Base-by-base conservation (phyloP, 2,113 vertebrate genomes). In the Nothoprocta perdicaria region DNA sequence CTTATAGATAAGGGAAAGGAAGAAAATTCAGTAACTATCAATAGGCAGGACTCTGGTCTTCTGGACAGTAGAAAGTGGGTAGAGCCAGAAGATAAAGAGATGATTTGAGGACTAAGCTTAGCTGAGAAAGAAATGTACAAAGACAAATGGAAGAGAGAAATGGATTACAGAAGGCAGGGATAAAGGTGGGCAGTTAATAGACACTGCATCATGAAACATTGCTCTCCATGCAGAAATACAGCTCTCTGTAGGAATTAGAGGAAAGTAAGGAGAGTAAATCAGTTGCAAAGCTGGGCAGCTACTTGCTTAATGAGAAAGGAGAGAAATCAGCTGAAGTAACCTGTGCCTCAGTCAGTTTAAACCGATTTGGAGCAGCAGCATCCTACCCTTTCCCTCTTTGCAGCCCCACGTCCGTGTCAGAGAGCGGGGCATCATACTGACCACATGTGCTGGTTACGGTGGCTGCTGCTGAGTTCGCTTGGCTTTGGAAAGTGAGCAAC, bases 11-110 rank as follows among this genome's bases (percentile, higher is more conserved):
- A 69, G 8, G 4, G 10, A 55, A 65, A 48, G 26, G 48, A 45
- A 40, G 58, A 62, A 75, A 48, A 40, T 26, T 17, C 12, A 77
- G 15, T 19, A 67, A 21, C 18, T 84, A 24, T 48, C 72, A 53
- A 16, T 45, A 63, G 16, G 46, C 72, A 67, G 10, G 35, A 27
- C 40, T 69, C 7, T 40, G 1, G 5, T 50, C 55, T 71, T 78
- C 46, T 46, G 48, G 14, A 22, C 6, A 12, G 19, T 3, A 6
- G 43, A 67, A 14, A 4, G 1, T 1, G 24, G 29, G 5, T 1
- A 12, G 23, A 31, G 12, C 14, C n/a, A 29, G 29, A 76, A 71
- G 23, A 35, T 3, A 52, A 26, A 40, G 40, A 16, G 10, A 11
- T 60, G 57, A 55, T 4, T 7, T 9, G 14, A 3, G 7, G 31